Evolutionary conservation across 1,140 invertebrate genomes (phyloP).

Genomic region (Aphaenogaster rudis): DNA sequence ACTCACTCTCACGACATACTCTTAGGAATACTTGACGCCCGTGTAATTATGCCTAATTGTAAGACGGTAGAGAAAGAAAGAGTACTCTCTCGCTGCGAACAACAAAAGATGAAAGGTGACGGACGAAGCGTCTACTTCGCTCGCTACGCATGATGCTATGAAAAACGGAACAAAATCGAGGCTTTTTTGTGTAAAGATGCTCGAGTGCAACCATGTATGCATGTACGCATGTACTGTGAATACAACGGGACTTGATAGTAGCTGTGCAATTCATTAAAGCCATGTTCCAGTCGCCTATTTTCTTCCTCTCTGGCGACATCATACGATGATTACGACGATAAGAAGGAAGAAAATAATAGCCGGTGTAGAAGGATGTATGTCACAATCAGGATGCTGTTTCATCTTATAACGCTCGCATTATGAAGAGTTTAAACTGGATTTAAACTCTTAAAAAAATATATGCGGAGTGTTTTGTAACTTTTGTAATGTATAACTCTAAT

Average conservation of each 20-base stretch:
- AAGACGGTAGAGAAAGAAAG: constrained; percentile 23
- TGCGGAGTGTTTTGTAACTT: background rate
- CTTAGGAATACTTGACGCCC: constrained; percentile 27
- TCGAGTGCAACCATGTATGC: constrained; percentile 34
- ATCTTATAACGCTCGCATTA: background rate
- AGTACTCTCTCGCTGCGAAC: constrained; percentile 35
- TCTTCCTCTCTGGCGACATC: constrained; percentile 1
- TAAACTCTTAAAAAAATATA: background rate
- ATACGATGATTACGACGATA: constrained; percentile 17
- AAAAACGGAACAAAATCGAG: constrained; percentile 22
- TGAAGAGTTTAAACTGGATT: background rate
- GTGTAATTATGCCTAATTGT: constrained; percentile 75
- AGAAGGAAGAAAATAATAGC: constrained; percentile 39
- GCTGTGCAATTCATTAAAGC: constrained; percentile 75
- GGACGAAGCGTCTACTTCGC: constrained; percentile 2
- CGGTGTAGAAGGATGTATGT: background rate
- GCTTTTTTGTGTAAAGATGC: constrained; percentile 3
- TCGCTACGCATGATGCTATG: background rate
- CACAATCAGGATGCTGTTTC: background rate
- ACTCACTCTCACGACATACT: background rate
- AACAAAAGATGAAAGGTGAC: constrained; percentile 58
- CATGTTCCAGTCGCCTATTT: background rate
- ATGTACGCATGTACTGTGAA: background rate
- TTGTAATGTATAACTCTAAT: background rate
- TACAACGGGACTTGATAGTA: constrained; percentile 23